These are phyloP conservation scores for Osedax fenrisi DNA, from an alignment of 2,888 invertebrate species.

Conservation along the genomic window DNA sequence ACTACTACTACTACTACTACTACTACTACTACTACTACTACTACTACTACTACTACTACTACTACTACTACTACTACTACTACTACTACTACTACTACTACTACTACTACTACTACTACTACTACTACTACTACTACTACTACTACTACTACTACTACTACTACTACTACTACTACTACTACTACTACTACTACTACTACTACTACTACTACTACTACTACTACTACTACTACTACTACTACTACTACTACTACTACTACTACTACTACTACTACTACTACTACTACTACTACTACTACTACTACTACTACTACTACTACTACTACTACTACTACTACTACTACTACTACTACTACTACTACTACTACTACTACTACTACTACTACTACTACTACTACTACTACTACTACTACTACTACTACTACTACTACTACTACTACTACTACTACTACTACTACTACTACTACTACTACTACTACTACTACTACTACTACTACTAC, in stretches of 20 bases:
- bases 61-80: too few species aligned
- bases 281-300: constrained; percentile 29
- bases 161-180: constrained; percentile 13
- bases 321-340: background rate
- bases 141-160: background rate
- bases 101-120: too few species aligned
- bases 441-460: constrained; percentile 9
- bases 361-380: constrained; percentile 27
- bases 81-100: too few species aligned
- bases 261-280: constrained; percentile 17
- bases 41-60: too few species aligned
- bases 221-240: constrained; percentile 22
- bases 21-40: too few species aligned
- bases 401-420: constrained; percentile 12
- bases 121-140: background rate
- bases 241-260: constrained; percentile 20
- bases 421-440: constrained; percentile 10
- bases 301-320: constrained; percentile 24
- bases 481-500: background rate
- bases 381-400: background rate
- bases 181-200: constrained; percentile 17
- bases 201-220: constrained; percentile 20
- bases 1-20: too few species aligned
- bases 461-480: constrained; percentile 12
- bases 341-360: background rate